These are phyloP conservation scores for Nomada goodeniana DNA, from an alignment of 2,888 invertebrate genomes.

Conservation along the genomic window DNA sequence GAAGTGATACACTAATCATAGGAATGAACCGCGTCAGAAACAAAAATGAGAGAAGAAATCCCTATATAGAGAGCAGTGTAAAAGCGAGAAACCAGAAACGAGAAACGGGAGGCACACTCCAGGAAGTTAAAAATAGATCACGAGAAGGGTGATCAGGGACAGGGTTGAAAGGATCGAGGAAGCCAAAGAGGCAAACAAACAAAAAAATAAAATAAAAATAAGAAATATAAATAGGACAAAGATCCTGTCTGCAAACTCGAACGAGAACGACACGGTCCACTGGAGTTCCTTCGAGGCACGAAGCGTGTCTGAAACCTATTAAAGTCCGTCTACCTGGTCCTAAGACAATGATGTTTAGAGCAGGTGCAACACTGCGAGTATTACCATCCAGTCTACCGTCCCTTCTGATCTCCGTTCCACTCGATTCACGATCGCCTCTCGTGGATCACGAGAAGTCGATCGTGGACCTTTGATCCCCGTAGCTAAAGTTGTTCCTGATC, in stretches of 20 bases:
- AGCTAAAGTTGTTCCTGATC: slow-evolving; percentile 42
- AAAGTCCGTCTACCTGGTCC: slow-evolving; percentile 67
- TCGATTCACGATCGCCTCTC: slow-evolving; percentile 20
- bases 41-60: neutral
- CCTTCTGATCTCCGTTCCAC: neutral
- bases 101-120: neutral
- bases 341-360: slow-evolving; percentile 67
- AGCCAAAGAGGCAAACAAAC: neutral
- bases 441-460: slow-evolving; percentile 58
- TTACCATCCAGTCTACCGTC: slow-evolving; percentile 6
- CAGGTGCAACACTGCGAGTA: slow-evolving; percentile 62
- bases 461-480: slow-evolving; percentile 62
- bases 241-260: slow-evolving; percentile 31
- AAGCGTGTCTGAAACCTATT: slow-evolving; percentile 73
- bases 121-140: slow-evolving; percentile 23
- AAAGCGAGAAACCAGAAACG: neutral
- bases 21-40: no score
- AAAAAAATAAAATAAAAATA: neutral
- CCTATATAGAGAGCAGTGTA: neutral
- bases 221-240: slow-evolving; percentile 31
- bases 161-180: slow-evolving; percentile 2
- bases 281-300: slow-evolving; percentile 65
- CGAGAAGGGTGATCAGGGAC: slow-evolving; percentile 2
- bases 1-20: slow-evolving; percentile 11
- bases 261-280: slow-evolving; percentile 69